Percentiles rank a stretch among this genome's conserved stretches.
These are phyloP conservation scores for Monopis laevigella DNA, from an alignment of 2,888 invertebrate species.

Conservation along the genomic window DNA sequence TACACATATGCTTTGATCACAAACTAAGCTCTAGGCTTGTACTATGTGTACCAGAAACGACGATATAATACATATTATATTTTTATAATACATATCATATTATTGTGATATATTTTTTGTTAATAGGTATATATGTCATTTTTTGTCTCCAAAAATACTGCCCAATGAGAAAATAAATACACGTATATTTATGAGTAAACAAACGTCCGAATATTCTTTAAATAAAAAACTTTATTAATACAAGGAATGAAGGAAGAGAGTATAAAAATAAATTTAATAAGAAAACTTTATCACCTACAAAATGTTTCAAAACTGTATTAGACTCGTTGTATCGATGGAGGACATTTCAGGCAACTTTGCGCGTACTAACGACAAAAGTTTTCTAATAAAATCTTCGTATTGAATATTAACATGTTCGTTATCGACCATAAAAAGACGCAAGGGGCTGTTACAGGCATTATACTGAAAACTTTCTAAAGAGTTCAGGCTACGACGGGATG, in stretches of 20 bases:
- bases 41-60: no score
- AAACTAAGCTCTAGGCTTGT: no score
- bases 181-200: no score
- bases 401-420: slow-evolving; percentile 55
- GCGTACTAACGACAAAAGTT: slow-evolving; percentile 49
- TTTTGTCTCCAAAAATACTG: no score
- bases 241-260: slow-evolving; percentile 1
- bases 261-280: slow-evolving; percentile 8
- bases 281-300: slow-evolving; percentile 11
- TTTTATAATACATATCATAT: no score
- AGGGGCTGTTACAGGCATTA: slow-evolving; percentile 4
- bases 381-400: slow-evolving; percentile 50
- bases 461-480: slow-evolving; percentile 2
- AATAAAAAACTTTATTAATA: neutral
- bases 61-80: no score
- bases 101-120: no score
- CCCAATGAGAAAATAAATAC: no score
- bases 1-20: no score
- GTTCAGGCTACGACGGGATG: neutral
- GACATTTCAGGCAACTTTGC: slow-evolving; percentile 25
- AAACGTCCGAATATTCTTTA: no score
- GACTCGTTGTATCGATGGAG: slow-evolving; percentile 23
- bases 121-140: no score
- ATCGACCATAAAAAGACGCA: slow-evolving; percentile 37
- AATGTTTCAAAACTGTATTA: slow-evolving; percentile 12